phyloP scores from a whole-genome alignment of 2,888 invertebrate genomes.

The Platycnemis pennipes region DNA sequence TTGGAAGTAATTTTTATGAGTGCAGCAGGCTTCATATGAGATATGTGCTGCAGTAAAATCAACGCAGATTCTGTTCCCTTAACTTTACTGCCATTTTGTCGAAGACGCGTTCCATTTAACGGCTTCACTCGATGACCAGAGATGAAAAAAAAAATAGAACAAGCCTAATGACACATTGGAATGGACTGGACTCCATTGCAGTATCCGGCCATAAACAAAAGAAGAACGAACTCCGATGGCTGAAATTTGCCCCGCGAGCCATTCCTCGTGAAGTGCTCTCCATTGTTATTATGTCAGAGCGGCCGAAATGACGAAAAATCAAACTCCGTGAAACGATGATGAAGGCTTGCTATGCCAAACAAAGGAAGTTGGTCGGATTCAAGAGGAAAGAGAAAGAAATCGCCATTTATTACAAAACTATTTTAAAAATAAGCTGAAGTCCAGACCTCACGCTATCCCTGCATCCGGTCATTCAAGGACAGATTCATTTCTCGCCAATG shows the following conservation, averaged over 20 bases:
- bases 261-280: not conserved
- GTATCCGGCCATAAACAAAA: conserved; percentile 8
- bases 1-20: too few species aligned
- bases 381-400: not conserved
- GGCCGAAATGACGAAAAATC: not conserved
- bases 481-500: not conserved
- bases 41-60: too few species aligned
- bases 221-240: not conserved
- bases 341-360: not conserved
- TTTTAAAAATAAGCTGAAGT: not conserved
- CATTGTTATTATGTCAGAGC: conserved; percentile 30
- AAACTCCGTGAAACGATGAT: conserved; percentile 4
- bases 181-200: not conserved
- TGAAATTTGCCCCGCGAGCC: not conserved
- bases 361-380: not conserved
- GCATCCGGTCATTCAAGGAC: not conserved
- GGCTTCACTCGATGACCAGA: not conserved
- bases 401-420: not conserved
- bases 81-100: too few species aligned
- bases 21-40: too few species aligned
- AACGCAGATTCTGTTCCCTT: too few species aligned
- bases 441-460: not conserved
- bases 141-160: not conserved
- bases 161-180: not conserved
- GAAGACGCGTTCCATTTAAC: not conserved